Evolutionary conservation across 2,797 vertebrate species (phyloP).

Genomic region (Pangasius djambal): DNA sequence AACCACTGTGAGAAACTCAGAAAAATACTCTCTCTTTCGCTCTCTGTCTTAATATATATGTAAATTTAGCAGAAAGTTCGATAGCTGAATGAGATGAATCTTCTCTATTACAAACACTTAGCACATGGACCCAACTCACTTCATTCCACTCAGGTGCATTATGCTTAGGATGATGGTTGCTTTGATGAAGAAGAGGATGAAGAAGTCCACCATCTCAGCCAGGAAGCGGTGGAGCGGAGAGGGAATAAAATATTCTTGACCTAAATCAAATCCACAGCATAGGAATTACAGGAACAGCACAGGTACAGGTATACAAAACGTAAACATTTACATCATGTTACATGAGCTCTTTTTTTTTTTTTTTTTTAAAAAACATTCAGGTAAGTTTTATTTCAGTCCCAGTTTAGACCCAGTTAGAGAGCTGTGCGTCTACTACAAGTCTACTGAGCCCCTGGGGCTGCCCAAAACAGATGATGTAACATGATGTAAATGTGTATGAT

Average conservation of each 20-base stretch:
- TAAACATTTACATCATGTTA: background rate
- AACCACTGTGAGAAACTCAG: background rate
- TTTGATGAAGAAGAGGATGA: slow-evolving; percentile 98
- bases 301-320: background rate
- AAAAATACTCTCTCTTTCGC: background rate
- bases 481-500: too few relatives aligned
- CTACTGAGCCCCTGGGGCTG: too few relatives aligned
- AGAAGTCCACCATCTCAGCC: slow-evolving; percentile 99
- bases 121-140: slow-evolving; percentile 72
- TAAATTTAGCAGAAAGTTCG: background rate
- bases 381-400: too few relatives aligned
- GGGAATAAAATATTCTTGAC: slow-evolving; percentile 91
- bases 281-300: slow-evolving; percentile 1
- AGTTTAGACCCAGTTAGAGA: too few relatives aligned
- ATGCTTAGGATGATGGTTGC: slow-evolving; percentile 94
- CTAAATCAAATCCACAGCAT: slow-evolving; percentile 66
- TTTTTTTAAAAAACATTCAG: too few relatives aligned
- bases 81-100: background rate
- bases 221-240: slow-evolving; percentile 93
- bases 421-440: too few relatives aligned
- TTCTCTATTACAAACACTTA: background rate
- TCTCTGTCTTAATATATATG: background rate
- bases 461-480: too few relatives aligned
- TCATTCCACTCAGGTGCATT: slow-evolving; percentile 97
- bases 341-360: background rate